These are phyloP conservation scores for Steromphala cineraria DNA, from an alignment of 2,888 invertebrate genomes.

Conservation along the genomic window DNA sequence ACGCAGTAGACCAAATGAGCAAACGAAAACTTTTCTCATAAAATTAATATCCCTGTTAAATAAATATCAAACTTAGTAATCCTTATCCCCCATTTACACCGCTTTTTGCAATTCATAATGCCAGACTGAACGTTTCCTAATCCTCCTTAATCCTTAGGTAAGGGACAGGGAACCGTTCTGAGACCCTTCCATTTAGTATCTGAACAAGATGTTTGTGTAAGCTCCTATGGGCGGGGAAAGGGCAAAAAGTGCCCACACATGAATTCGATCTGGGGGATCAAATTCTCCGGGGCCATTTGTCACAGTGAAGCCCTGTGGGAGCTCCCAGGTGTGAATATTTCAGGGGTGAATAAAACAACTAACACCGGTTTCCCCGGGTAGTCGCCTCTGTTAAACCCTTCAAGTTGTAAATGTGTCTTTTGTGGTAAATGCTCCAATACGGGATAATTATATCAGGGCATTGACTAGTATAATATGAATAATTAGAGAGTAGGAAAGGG, in stretches of 20 bases:
- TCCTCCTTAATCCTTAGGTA: not conserved
- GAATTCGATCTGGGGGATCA: not conserved
- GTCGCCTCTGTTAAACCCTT: not conserved
- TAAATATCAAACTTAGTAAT: too few relatives aligned
- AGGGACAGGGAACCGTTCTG: not conserved
- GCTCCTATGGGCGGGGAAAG: not conserved
- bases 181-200: not conserved
- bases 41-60: too few relatives aligned
- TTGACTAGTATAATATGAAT: not conserved
- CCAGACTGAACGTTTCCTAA: not conserved
- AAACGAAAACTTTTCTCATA: too few relatives aligned
- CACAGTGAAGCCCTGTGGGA: not conserved
- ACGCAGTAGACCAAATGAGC: too few relatives aligned
- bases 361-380: not conserved
- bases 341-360: not conserved
- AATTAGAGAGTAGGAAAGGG: not conserved
- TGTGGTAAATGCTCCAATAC: not conserved
- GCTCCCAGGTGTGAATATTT: not conserved
- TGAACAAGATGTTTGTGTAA: not conserved
- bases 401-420: constrained; percentile 1
- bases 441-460: not conserved
- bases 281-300: not conserved
- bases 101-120: too few relatives aligned
- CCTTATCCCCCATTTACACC: too few relatives aligned
- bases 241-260: too few relatives aligned